Conservation (phyloP, 2,888 invertebrate genomes). For the Scelioninae gen. 1 region DNA sequence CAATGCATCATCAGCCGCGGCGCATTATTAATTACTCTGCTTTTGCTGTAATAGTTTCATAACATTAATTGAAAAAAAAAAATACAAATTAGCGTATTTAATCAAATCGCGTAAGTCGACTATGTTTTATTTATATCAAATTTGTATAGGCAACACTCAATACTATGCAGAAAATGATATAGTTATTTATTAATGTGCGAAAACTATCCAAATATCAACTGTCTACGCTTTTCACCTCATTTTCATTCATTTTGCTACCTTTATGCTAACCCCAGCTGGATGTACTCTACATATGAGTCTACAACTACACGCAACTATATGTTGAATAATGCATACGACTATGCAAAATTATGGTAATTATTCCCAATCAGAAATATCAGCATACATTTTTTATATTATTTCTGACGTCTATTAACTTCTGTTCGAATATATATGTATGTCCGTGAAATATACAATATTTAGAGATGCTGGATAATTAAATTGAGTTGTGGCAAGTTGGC, state of each 20-base stretch:
- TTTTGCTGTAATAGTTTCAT: constrained; percentile 34
- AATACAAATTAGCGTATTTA: constrained; percentile 21
- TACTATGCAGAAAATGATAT: too few species aligned
- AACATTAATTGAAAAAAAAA: constrained; percentile 34
- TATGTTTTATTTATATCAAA: too few species aligned
- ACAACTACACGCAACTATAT: constrained; percentile 26
- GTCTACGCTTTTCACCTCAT: background rate
- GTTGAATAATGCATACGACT: constrained; percentile 36
- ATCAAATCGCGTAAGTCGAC: constrained; percentile 14
- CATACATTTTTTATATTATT: background rate
- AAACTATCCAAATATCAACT: constrained; percentile 1
- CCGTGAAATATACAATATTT: too few species aligned
- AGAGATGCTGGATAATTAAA: too few species aligned
- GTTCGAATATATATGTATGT: too few species aligned
- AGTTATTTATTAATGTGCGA: too few species aligned
- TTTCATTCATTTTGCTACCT: constrained; percentile 25
- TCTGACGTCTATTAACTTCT: too few species aligned
- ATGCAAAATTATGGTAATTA: constrained; percentile 44
- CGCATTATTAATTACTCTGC: constrained; percentile 32
- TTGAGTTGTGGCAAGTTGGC: too few species aligned
- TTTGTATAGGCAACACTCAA: too few species aligned
- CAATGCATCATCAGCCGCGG: constrained; percentile 55
- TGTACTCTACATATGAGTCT: background rate
- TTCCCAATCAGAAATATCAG: background rate
- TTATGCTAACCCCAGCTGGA: too few species aligned